Percentiles rank a stretch among this genome's conserved stretches.
These are phyloP conservation scores for Drosophila elegans DNA, from an alignment of 1,140 invertebrate species.

Conservation along the genomic window DNA sequence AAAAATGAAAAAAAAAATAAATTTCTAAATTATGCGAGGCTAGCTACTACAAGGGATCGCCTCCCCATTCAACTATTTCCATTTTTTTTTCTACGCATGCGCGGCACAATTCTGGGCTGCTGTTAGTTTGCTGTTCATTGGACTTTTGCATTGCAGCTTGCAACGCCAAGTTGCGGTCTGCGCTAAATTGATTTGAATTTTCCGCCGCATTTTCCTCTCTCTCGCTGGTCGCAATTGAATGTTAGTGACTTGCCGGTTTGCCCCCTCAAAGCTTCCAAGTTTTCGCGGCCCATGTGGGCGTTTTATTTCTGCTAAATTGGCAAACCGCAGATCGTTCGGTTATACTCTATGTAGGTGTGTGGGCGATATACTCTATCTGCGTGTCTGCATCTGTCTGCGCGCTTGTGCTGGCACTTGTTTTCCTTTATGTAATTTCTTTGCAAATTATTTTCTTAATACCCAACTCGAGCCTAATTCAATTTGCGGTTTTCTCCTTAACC, in stretches of 20 bases:
- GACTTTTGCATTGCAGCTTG: slow-evolving; percentile 51
- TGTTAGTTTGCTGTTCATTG: slow-evolving; percentile 23
- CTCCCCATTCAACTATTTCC: slow-evolving; percentile 12
- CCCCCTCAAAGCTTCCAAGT: slow-evolving; percentile 62
- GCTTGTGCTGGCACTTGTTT: slow-evolving; percentile 69
- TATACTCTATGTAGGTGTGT: slow-evolving; percentile 49
- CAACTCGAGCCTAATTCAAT: slow-evolving; percentile 68
- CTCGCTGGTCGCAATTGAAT: slow-evolving; percentile 48
- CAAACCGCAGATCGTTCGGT: slow-evolving; percentile 59
- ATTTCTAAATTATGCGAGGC: slow-evolving; percentile 69
- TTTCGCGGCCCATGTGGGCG: slow-evolving; percentile 62
- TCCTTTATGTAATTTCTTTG: slow-evolving; percentile 80
- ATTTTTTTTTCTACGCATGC: slow-evolving; percentile 40
- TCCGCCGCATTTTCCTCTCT: slow-evolving; percentile 52
- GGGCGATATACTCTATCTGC: slow-evolving; percentile 61
- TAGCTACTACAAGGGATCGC: slow-evolving; percentile 15
- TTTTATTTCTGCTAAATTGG: slow-evolving; percentile 80
- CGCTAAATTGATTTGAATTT: slow-evolving; percentile 79
- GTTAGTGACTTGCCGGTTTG: slow-evolving; percentile 70
- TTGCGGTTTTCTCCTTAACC: slow-evolving; percentile 59
- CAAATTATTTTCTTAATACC: slow-evolving; percentile 70
- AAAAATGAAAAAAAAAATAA: slow-evolving; percentile 42
- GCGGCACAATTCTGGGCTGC: slow-evolving; percentile 45
- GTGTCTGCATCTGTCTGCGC: slow-evolving; percentile 33
- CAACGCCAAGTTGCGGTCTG: slow-evolving; percentile 49